Evolutionary conservation across 1,140 invertebrate species (phyloP), one percentile per base, ranked within the genome.

Genomic region (Drosophila orena): DNA sequence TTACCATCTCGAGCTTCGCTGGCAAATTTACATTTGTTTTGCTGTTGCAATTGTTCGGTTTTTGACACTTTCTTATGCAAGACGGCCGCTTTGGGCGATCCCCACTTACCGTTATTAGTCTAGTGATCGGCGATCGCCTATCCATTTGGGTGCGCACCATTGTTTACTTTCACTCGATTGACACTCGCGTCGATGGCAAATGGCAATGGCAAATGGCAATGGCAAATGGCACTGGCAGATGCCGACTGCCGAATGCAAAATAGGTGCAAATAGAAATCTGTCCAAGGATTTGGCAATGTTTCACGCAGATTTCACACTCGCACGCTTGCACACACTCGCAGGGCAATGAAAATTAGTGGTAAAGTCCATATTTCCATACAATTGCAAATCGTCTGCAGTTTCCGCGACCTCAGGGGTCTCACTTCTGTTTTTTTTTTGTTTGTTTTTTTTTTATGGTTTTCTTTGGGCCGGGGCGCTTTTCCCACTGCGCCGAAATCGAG

Each of bases 131-230:
- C 50, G 83, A 80, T 78, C 79, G 66, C 44, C 58, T 79, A 68
- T 76, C 58, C 75, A 81, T 64, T 68, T 88, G 80, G 49, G 62
- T 78, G 56, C 60, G 47, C 44, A 71, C 60, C 75, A 88, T 85
- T 85, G 61, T 74, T 85, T 77, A 81, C 81, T 88, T 85, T 88
- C 81, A 85, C 81, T 85, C 49, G 61, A 50, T 69, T 65, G 69
- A 71, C 66, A 72, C 69, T 56, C 49, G 50, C 65, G 46, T 60
- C 50, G 35, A 20, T 62, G 59, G 59, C 57, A 56, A 70, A 66
- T 27, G 64, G 12, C 59, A 70, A 66, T 27, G 64, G 12, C 59
- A 17, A 65, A 27, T 40, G 27, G 24, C 24, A 24, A 24, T 27
- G 24, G 27, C 27, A 30, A 30, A 30, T 30, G 30, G 30, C 30